A percentile compares a stretch with the other conserved stretches of the same genome.
These are phyloP conservation scores for Pristionchus maxplancki DNA, from an alignment of 2,888 invertebrate species.

Conservation along the genomic window DNA sequence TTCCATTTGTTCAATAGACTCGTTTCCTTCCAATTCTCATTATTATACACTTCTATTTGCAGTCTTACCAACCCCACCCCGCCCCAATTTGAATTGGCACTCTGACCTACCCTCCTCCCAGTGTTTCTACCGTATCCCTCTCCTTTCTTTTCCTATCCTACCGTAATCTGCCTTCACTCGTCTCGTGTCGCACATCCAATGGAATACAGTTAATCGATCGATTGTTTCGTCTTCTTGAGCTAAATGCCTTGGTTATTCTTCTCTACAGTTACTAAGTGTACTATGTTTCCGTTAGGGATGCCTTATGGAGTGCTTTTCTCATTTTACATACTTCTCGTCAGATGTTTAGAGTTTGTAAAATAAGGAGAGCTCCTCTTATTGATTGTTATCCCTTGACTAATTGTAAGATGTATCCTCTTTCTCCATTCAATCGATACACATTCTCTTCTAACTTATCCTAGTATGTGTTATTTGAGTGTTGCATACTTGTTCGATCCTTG, in stretches of 20 bases:
- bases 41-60: conserved; percentile 2
- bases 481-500: conserved; percentile 31
- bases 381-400: conserved; percentile 26
- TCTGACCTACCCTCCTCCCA: conserved; percentile 22
- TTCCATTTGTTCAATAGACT: conserved; percentile 35
- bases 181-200: conserved; percentile 38
- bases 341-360: neutral
- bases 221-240: neutral
- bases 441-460: conserved; percentile 17
- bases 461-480: conserved; percentile 44
- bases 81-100: conserved; percentile 15
- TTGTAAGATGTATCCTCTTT: neutral
- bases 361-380: neutral
- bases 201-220: conserved; percentile 43
- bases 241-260: conserved; percentile 39
- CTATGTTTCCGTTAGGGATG: conserved; percentile 15
- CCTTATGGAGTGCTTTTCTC: neutral
- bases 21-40: conserved; percentile 2
- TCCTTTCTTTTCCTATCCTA: conserved; percentile 28
- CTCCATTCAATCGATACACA: conserved; percentile 7
- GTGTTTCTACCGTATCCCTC: conserved; percentile 42
- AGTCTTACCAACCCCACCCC: neutral
- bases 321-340: neutral
- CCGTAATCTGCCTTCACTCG: conserved; percentile 42
- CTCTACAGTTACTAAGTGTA: conserved; percentile 8